Percentiles rank a stretch among this genome's conserved stretches.
Evolutionary conservation across 2,888 invertebrate species (phyloP).

Genomic region (Cataglyphis altisquamis): DNA sequence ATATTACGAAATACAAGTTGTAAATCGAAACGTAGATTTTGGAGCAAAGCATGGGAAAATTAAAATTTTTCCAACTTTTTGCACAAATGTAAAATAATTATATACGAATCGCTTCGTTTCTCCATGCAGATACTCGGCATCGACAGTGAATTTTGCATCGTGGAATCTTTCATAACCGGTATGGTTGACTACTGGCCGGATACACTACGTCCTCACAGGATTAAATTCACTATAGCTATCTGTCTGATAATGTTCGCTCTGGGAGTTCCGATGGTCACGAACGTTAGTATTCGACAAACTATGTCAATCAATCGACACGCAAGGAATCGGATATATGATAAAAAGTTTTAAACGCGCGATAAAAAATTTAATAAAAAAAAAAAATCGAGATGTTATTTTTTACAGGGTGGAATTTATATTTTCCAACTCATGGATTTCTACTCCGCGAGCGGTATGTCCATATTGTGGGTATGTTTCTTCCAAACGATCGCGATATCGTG

Average conservation of each 20-base stretch:
- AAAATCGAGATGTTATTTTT: constrained; percentile 40
- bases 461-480: constrained; percentile 89
- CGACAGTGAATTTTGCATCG: constrained; percentile 91
- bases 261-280: constrained; percentile 89
- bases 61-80: not conserved
- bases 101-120: not conserved
- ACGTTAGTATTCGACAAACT: constrained; percentile 85
- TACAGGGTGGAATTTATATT: constrained; percentile 86
- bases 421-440: constrained; percentile 88
- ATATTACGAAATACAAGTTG: not conserved
- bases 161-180: constrained; percentile 89
- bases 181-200: constrained; percentile 89
- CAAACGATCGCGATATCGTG: constrained; percentile 89
- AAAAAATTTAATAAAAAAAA: not conserved
- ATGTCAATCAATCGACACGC: not conserved
- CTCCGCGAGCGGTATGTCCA: constrained; percentile 88
- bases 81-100: not conserved
- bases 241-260: constrained; percentile 88
- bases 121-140: constrained; percentile 89
- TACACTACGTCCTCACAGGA: constrained; percentile 88
- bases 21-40: constrained; percentile 22
- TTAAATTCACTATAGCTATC: constrained; percentile 89
- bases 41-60: not conserved
- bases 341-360: not conserved
- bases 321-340: not conserved